Percentiles rank a stretch among this genome's conserved stretches.
These are phyloP conservation scores for Poliocrania exsul DNA, from an alignment of 2,797 vertebrate species.

Conservation along the genomic window DNA sequence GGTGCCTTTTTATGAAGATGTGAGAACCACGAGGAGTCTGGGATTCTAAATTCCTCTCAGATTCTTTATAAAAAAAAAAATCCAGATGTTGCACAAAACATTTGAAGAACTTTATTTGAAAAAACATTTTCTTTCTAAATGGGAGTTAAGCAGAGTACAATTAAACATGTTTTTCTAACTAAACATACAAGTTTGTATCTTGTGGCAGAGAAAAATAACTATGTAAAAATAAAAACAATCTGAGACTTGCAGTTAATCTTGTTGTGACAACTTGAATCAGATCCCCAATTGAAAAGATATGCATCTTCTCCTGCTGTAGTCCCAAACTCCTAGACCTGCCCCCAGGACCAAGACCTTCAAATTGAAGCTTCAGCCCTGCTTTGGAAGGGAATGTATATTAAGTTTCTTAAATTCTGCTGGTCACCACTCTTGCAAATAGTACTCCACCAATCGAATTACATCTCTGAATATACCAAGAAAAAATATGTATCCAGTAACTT, in stretches of 20 bases:
- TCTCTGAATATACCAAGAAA: neutral
- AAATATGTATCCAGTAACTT: neutral
- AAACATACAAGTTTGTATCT: constrained; percentile 62
- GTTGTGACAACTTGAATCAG: neutral
- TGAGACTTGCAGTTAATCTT: constrained; percentile 5
- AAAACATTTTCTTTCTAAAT: constrained; percentile 68
- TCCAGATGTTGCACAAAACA: constrained; percentile 68
- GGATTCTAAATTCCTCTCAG: constrained; percentile 59
- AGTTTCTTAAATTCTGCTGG: neutral
- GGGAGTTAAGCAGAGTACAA: constrained; percentile 47
- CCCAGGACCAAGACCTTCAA: neutral
- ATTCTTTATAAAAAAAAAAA: constrained; percentile 32
- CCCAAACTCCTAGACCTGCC: neutral
- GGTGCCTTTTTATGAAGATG: constrained; percentile 47
- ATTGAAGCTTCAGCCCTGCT: neutral
- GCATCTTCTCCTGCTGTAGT: neutral
- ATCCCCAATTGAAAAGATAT: neutral
- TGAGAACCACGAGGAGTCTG: constrained; percentile 47
- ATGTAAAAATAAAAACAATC: constrained; percentile 61
- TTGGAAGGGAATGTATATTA: neutral
- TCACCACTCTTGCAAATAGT: neutral
- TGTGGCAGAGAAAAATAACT: constrained; percentile 70
- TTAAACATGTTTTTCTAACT: constrained; percentile 73
- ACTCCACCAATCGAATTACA: neutral
- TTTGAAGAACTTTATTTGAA: constrained; percentile 59